Evolutionary conservation across 2,113 vertebrate genomes (phyloP), one percentile per base, ranked within the genome.

Genomic region (Pelmatolapia mariae): DNA sequence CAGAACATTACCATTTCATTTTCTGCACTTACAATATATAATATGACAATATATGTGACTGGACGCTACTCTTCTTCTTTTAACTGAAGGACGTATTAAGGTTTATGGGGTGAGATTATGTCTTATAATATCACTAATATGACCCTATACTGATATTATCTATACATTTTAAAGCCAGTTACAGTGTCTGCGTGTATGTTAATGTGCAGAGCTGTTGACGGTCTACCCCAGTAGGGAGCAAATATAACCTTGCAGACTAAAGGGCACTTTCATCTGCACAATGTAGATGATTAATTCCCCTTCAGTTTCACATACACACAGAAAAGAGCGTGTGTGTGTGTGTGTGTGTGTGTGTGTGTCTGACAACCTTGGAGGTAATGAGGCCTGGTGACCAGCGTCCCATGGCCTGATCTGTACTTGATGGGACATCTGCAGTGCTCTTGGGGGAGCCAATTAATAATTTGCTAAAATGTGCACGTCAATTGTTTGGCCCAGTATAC

Each of bases 351-450:
- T 84, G 29, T 50, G 53, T 86, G 29, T 50, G 53, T 86, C 43
- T 76, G 87, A 93, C 88, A 89, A 86, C 89, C 86, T 83, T 63
- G 76, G 82, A 92, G 86, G 90, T 92, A 95, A 95, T 94, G 92
- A 94, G 85, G 87, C 91, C 88, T 81, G 43, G 81, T 59, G 36
- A 90, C 80, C 90, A 86, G 87, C 11, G 87, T 90, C 88, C 88
- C 85, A 59, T 76, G 84, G 89, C 61, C 71, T 53, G 18, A 89
- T 85, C 85, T 89, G 91, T 40, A 52, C 83, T 86, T 89, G 79
- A 88, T 87, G 83, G 87, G 90, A 53, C 89, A 87, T 76, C 24
- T 76, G 71, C 24, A 18, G 43, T 29, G 71, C 43, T 47, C 71
- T 76, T 47, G 22, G 24, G 40, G 16, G 71, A 76, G 68, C 71